Evolutionary conservation across 2,888 invertebrate species (phyloP).

Genomic region (Caradrina clavipalpis): DNA sequence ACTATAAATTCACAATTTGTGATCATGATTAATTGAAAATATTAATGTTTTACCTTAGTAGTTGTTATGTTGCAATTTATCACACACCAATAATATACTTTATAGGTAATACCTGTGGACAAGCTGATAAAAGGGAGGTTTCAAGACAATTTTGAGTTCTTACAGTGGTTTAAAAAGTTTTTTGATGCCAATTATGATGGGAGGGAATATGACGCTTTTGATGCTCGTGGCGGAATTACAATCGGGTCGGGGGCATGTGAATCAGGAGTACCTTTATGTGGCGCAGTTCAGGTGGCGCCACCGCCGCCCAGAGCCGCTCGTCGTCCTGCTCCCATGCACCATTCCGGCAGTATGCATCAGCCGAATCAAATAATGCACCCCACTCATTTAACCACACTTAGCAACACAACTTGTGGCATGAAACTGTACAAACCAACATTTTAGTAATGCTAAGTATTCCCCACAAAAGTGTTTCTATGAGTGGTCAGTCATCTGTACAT

Average conservation of each 20-base stretch:
- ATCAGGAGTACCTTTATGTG: slow-evolving; percentile 87
- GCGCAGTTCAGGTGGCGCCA: slow-evolving; percentile 66
- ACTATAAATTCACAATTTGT: neutral
- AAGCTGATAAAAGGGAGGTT: slow-evolving; percentile 99
- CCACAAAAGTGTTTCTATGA: slow-evolving; percentile 65
- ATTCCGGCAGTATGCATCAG: slow-evolving; percentile 86
- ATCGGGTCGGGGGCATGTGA: slow-evolving; percentile 94
- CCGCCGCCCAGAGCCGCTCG: slow-evolving; percentile 68
- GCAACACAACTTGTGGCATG: slow-evolving; percentile 65
- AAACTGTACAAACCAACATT: slow-evolving; percentile 23
- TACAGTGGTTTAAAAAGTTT: slow-evolving; percentile 99
- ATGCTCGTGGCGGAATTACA: slow-evolving; percentile 95
- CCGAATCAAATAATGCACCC: slow-evolving; percentile 66
- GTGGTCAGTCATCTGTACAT: slow-evolving; percentile 64
- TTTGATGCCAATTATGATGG: slow-evolving; percentile 99
- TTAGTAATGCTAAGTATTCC: slow-evolving; percentile 34
- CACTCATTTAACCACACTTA: slow-evolving; percentile 68
- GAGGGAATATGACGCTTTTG: slow-evolving; percentile 98
- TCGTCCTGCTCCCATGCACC: slow-evolving; percentile 76
- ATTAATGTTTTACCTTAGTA: neutral
- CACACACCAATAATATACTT: slow-evolving; percentile 63
- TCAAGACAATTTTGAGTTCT: slow-evolving; percentile 99
- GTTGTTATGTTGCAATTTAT: slow-evolving; percentile 27
- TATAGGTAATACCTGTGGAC: slow-evolving; percentile 99
- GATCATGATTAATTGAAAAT: neutral